These are phyloP conservation scores for Geococcyx californianus DNA, from an alignment of 2,113 vertebrate species.

Conservation along the genomic window DNA sequence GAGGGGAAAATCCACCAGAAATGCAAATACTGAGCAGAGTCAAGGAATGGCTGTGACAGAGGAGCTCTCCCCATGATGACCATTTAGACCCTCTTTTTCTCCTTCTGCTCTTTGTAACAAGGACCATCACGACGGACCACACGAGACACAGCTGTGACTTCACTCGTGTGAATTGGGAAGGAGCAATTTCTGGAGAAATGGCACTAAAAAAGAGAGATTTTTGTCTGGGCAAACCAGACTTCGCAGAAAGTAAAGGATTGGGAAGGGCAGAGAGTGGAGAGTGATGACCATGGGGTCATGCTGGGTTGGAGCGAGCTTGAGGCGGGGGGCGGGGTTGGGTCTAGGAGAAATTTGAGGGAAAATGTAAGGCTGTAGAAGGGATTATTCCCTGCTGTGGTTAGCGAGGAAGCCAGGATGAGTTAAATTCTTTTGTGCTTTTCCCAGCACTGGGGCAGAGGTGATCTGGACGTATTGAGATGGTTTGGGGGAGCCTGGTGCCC, in stretches of 20 bases:
- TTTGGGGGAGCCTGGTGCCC: fast-evolving
- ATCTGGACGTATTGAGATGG: fast-evolving
- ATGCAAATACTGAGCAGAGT: neutral
- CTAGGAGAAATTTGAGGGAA: neutral
- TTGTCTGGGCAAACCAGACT: neutral
- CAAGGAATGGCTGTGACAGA: neutral
- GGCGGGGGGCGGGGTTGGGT: neutral
- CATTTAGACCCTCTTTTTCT: neutral
- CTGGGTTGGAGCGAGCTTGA: fast-evolving
- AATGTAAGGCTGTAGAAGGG: neutral
- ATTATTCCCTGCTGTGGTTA: neutral
- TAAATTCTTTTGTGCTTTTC: fast-evolving
- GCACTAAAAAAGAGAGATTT: neutral
- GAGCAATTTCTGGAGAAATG: neutral
- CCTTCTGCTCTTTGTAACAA: neutral
- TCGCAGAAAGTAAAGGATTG: neutral
- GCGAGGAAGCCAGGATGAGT: neutral
- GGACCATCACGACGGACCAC: neutral
- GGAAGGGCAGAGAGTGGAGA: neutral
- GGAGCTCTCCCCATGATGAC: neutral
- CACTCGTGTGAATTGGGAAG: neutral
- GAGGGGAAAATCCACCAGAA: neutral
- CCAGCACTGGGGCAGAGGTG: neutral
- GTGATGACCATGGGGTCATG: neutral
- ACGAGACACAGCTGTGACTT: neutral